Base-by-base conservation (phyloP, 2,797 vertebrate genomes). In the Fringilla coelebs region DNA sequence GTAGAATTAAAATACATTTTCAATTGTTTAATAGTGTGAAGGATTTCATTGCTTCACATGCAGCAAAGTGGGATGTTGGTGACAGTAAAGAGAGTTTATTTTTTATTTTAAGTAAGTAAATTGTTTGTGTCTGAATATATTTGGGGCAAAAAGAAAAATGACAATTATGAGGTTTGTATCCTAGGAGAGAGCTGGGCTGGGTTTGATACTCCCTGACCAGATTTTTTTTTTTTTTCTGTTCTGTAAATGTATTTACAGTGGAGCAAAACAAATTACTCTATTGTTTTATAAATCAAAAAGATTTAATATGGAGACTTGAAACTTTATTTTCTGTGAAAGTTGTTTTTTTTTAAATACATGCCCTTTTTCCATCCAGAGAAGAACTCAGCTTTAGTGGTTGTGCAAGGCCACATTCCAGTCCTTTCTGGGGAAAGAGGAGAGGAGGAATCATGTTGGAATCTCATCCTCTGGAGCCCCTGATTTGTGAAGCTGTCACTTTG, bases 1-100 rank as follows among this genome's bases (percentile, higher is more conserved):
- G 96, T 98, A 98, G 98, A 97, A 98, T 98, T 97, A 97, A 98
- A 98, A 97, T 62, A 51, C 72, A 74, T 93, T 96, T 97, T 94
- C 96, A 94, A 91, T 97, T 94, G 96, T 90, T 94, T 63, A 85
- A 26, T 52, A 38, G 85, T 6, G 78, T 82, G 93, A 88, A 95
- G 91, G 80, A 90, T 93, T 95, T 90, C 48, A n/a, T 92, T 96
- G 91, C 90, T 94, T 92, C 96, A 75, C 92, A 34, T 72, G 83
- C 80, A 89, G 62, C 73, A 34, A 41, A 45, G 17, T 28, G 77
- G 45, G 84, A 48, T 55, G 63, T 24, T 87, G 75, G 65, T 80
- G 58, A 58, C 82, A 52, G 79, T 58, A 77, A 72, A 65, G 19
- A 82, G 78, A 83, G n/a, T 71, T 65, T 77, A 77, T 71, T 89